Evolutionary conservation across 2,888 invertebrate species (phyloP).

Genomic region (Candidula unifasciata): DNA sequence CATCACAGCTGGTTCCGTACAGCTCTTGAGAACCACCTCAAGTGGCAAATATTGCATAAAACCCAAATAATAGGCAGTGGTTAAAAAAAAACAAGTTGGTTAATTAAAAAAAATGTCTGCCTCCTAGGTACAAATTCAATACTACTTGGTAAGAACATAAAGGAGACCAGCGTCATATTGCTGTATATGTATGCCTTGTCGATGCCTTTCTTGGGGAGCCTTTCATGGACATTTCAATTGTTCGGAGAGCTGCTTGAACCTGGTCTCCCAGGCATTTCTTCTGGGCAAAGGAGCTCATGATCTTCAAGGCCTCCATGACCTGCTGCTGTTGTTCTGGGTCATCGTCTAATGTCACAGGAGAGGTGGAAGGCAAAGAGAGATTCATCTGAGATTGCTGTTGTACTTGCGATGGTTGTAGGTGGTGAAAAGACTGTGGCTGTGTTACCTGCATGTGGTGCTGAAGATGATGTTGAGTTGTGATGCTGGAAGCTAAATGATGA

Average conservation of each 20-base stretch:
- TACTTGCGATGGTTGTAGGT: constrained; percentile 11
- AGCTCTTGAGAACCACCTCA: too few relatives aligned
- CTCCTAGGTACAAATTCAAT: too few relatives aligned
- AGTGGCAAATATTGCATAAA: too few relatives aligned
- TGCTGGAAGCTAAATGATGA: not conserved
- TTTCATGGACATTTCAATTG: constrained; percentile 49
- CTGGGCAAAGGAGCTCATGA: constrained; percentile 47
- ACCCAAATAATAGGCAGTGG: too few relatives aligned
- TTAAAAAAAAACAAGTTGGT: too few relatives aligned
- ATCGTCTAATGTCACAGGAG: constrained; percentile 22
- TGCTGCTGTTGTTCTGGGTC: constrained; percentile 41
- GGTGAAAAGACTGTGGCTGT: not conserved
- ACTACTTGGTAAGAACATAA: too few relatives aligned
- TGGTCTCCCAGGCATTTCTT: constrained; percentile 45
- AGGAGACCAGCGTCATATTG: not conserved
- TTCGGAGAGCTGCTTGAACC: constrained; percentile 44
- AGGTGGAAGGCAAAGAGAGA: constrained; percentile 5
- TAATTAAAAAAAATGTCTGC: too few relatives aligned
- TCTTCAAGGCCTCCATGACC: constrained; percentile 47
- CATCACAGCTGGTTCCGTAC: too few relatives aligned
- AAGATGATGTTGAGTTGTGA: not conserved
- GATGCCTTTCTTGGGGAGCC: constrained; percentile 6
- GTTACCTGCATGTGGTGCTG: constrained; percentile 31
- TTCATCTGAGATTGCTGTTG: not conserved
- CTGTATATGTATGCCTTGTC: constrained; percentile 26